These are phyloP conservation scores for Pemphredon lugubris DNA, from an alignment of 2,888 invertebrate genomes.

Conservation along the genomic window DNA sequence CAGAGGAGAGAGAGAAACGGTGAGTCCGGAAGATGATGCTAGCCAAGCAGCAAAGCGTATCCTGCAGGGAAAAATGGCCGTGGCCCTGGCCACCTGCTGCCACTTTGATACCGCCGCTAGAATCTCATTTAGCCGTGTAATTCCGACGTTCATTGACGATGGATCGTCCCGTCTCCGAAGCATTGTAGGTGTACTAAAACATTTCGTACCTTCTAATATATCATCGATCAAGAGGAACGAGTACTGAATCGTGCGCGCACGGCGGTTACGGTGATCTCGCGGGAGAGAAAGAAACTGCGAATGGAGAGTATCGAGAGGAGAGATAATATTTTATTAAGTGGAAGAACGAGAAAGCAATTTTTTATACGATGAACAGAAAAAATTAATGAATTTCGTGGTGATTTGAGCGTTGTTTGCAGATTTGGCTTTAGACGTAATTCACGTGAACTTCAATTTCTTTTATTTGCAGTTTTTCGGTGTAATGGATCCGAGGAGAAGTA, in stretches of 20 bases:
- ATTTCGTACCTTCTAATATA: conserved; percentile 64
- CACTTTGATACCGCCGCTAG: conserved; percentile 80
- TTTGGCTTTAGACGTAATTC: too few species aligned
- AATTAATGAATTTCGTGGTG: too few species aligned
- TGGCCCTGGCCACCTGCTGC: conserved; percentile 80
- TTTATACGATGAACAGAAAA: too few species aligned
- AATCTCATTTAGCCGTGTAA: conserved; percentile 80
- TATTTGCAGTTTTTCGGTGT: too few species aligned
- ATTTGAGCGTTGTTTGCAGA: too few species aligned
- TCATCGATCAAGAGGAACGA: conserved; percentile 62
- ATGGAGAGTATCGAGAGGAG: too few species aligned
- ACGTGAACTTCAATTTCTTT: too few species aligned
- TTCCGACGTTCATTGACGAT: conserved; percentile 72
- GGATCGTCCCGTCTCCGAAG: conserved; percentile 61
- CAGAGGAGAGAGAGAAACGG: conserved; percentile 38
- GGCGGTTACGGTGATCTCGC: conserved; percentile 11
- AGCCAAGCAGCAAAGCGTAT: conserved; percentile 53
- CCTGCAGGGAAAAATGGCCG: conserved; percentile 68
- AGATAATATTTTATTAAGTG: too few species aligned
- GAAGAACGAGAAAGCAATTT: too few species aligned
- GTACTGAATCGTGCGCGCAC: conserved; percentile 25
- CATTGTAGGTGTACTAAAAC: conserved; percentile 67
- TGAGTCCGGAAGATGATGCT: conserved; percentile 35
- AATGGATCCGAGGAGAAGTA: too few species aligned
- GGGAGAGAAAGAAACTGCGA: neutral